Conservation (phyloP, 2,888 invertebrate species). For the Eurois occulta region DNA sequence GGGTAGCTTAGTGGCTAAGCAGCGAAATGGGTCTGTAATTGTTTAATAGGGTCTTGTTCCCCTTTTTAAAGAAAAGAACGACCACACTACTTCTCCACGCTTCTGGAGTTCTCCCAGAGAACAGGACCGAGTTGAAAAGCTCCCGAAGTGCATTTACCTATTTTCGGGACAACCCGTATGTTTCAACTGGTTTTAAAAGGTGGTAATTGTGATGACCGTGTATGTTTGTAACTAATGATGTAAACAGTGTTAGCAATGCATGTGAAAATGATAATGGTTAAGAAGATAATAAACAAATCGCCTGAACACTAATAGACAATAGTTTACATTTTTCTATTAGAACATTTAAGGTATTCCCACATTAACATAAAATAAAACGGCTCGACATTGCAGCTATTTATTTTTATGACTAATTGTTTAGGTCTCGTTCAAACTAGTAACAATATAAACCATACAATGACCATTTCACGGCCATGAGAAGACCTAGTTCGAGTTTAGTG, state of each 20-base stretch:
- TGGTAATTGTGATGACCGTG: neutral
- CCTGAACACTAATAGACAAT: neutral
- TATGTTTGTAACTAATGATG: neutral
- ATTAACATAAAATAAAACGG: conserved; percentile 36
- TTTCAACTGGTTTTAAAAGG: neutral
- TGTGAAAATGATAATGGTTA: conserved; percentile 6
- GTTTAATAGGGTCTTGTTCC: no score
- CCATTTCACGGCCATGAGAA: conserved; percentile 79
- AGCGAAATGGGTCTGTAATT: no score
- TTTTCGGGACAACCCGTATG: no score
- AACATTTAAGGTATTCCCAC: conserved; percentile 53
- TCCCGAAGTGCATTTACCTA: no score
- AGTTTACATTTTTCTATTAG: neutral
- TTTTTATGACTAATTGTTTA: conserved; percentile 60
- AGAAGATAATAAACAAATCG: conserved; percentile 16
- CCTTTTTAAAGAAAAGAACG: no score
- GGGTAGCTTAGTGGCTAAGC: no score
- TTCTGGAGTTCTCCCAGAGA: no score
- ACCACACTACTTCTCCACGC: no score
- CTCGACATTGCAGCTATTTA: conserved; percentile 49
- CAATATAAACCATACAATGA: conserved; percentile 44
- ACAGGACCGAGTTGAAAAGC: no score
- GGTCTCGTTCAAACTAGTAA: conserved; percentile 27
- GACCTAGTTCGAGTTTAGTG: conserved; percentile 71
- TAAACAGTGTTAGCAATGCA: neutral